Base-by-base conservation (phyloP, 2,113 vertebrate species). In the Heliornis fulica region DNA sequence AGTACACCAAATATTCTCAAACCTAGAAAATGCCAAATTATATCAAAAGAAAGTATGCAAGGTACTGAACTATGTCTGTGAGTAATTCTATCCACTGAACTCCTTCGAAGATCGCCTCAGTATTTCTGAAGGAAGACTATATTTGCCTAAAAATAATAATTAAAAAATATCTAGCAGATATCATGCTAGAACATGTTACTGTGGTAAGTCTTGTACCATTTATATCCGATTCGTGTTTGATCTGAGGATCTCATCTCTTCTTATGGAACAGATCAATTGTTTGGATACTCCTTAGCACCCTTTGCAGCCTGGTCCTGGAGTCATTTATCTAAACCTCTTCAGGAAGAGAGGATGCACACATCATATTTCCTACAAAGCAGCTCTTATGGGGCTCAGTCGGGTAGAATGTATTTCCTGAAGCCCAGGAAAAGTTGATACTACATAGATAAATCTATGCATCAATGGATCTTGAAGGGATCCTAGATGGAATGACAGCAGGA, bases 31-130 rank as follows among this genome's bases (percentile, higher is more conserved):
- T 76, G 14, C 28, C 38, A 45, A 76, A 76, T 51, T 64, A 65
- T 54, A 80, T 32, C 31, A 40, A 70, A 93, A 53, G 57, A 70
- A 90, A 71, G 65, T 36, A 26, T 50, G 51, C n/a, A 60, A 85
- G 31, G 36, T 69, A 76, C 36, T 80, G n/a, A 87, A 53, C 7
- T 34, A 31, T 40, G 50, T 51, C 43, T 66, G 57, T 87, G 88
- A 93, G 66, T 93, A 92, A 92, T 86, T 86, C 80, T 40, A 84
- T 68, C 64, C 80, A 78, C 72, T 75, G 57, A 81, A 50, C 56
- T 89, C 56, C 46, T 75, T 59, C 34, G 63, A 14, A 54, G 23
- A 21, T 64, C 63, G 32, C 10, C 38, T 84, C 63, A 29, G 26
- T 56, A 5, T 46, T 77, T 87, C 64, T 68, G 46, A 63, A 57